Conservation (phyloP, 2,113 vertebrate species). For the Muntiacus reevesi region DNA sequence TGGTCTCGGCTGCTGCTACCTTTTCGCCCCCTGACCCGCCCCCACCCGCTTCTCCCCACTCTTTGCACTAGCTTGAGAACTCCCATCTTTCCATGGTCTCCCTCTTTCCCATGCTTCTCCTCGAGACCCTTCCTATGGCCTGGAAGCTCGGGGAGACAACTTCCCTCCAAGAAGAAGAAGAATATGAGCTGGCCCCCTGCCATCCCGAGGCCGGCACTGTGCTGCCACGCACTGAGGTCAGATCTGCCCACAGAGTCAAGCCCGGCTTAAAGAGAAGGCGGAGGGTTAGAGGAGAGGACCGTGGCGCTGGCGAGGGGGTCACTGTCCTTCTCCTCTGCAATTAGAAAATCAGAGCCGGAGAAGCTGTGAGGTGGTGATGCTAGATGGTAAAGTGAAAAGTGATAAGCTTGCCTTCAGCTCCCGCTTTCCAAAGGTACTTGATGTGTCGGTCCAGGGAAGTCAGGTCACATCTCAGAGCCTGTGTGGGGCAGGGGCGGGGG, state of each 20-base stretch:
- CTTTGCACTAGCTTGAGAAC: no score
- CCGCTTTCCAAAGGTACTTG: neutral
- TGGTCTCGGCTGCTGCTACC: neutral
- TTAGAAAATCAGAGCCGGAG: neutral
- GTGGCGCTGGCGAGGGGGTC: rapidly evolving
- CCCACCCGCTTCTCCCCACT: neutral
- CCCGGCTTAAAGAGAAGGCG: neutral
- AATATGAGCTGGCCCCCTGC: rapidly evolving
- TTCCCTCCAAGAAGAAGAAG: neutral
- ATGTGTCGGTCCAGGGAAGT: neutral
- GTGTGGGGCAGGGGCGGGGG: neutral
- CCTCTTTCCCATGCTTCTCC: neutral
- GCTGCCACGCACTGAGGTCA: neutral
- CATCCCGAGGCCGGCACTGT: no score
- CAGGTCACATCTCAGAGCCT: rapidly evolving
- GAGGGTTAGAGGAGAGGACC: neutral
- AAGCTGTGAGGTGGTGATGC: neutral
- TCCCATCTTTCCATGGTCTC: neutral
- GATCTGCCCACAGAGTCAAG: neutral
- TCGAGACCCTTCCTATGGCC: neutral
- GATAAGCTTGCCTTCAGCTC: no score
- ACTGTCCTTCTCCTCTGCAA: neutral
- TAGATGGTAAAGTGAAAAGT: neutral
- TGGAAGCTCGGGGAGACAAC: neutral
- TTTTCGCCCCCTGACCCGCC: rapidly evolving